phyloP scores from a whole-genome alignment of 1,140 invertebrate genomes.

The Archegozetes longisetosus region DNA sequence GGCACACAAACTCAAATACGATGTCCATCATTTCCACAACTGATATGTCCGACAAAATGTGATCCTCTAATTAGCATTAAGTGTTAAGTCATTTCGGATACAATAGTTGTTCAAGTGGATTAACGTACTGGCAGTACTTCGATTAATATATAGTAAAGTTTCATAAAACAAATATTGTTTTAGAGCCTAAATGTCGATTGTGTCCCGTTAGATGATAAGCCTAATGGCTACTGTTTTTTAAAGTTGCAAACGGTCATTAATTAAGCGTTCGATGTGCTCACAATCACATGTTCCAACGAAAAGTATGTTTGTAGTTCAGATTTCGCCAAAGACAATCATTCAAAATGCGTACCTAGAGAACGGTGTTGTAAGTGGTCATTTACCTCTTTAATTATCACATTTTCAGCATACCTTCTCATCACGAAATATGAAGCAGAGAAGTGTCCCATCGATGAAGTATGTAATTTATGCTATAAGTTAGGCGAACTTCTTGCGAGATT shows the following conservation, averaged over 20 bases:
- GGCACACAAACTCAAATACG: background rate
- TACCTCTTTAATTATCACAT: background rate
- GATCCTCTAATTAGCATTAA: background rate
- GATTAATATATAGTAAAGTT: no score
- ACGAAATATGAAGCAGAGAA: background rate
- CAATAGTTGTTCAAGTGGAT: no score
- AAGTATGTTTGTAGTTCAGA: background rate
- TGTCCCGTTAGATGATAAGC: no score
- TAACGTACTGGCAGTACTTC: no score
- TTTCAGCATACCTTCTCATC: background rate
- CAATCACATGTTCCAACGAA: background rate
- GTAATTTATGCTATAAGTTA: background rate
- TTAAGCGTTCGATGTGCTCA: background rate
- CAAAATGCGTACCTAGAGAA: background rate
- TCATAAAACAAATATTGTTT: background rate
- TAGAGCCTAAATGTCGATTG: no score
- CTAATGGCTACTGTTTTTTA: background rate
- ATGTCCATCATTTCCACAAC: background rate
- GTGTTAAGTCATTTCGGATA: no score
- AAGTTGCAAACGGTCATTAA: background rate
- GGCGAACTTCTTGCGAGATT: background rate
- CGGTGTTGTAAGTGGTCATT: background rate
- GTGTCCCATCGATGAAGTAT: background rate
- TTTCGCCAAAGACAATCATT: background rate
- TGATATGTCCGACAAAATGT: background rate